These are phyloP conservation scores for Strix aluco DNA, from an alignment of 2,113 vertebrate species.

Conservation along the genomic window DNA sequence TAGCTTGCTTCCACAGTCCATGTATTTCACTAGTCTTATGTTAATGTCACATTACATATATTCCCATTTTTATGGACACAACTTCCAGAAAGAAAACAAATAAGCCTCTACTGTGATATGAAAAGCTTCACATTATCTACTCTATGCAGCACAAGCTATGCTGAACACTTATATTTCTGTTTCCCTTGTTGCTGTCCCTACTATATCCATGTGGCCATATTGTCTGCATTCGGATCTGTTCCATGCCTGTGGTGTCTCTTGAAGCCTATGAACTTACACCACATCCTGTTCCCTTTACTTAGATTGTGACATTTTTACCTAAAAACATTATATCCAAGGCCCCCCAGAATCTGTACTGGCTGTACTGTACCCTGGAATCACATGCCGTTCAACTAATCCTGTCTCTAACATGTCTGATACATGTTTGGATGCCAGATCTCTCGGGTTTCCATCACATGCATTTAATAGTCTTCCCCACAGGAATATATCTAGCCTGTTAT, in stretches of 20 bases:
- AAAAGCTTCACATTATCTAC: background rate
- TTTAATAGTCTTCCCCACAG: background rate
- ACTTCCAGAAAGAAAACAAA: background rate
- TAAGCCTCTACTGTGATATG: background rate
- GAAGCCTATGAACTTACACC: background rate
- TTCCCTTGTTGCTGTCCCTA: background rate
- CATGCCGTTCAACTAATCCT: background rate
- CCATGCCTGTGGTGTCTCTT: background rate
- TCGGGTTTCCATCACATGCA: background rate
- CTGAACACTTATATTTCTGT: background rate
- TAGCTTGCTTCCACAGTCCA: background rate
- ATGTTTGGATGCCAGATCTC: background rate
- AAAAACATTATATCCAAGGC: background rate
- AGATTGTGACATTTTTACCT: background rate
- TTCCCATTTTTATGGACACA: background rate
- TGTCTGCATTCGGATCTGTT: background rate
- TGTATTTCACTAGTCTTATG: background rate
- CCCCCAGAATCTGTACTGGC: background rate
- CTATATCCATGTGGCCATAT: background rate
- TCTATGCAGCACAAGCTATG: background rate
- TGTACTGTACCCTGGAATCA: background rate
- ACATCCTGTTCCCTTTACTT: background rate
- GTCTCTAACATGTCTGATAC: background rate
- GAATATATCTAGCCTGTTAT: background rate
- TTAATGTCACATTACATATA: background rate